A percentile compares a stretch with the other conserved stretches of the same genome.
These are phyloP conservation scores for Icerya purchasi DNA, from an alignment of 2,888 invertebrate genomes.

Conservation along the genomic window DNA sequence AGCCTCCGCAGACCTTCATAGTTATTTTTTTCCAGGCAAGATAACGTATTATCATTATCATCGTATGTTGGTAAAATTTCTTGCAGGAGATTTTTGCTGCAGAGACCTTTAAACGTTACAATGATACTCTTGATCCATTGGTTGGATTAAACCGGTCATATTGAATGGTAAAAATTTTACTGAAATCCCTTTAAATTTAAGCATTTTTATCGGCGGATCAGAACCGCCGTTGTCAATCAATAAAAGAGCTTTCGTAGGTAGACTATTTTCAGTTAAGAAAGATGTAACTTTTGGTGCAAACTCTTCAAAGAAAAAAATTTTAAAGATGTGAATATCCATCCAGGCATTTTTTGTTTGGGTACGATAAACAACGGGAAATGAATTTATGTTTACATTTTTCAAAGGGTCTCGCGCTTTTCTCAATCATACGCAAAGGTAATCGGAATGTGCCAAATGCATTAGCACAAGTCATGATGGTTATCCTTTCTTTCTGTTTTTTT, in stretches of 20 bases:
- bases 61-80: background rate
- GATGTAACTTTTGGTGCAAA: conserved; percentile 13
- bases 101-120: conserved; percentile 16
- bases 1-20: background rate
- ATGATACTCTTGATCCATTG: conserved; percentile 20
- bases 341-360: conserved; percentile 17
- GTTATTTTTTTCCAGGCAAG: background rate
- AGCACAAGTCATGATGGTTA: conserved; percentile 19
- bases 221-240: conserved; percentile 15
- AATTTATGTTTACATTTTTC: conserved; percentile 18
- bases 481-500: conserved; percentile 17
- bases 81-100: too few relatives aligned
- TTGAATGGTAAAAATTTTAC: conserved; percentile 19
- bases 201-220: too few relatives aligned
- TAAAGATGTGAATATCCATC: too few relatives aligned
- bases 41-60: background rate
- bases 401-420: conserved; percentile 19
- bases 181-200: conserved; percentile 8
- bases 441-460: too few relatives aligned
- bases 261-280: conserved; percentile 14
- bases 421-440: conserved; percentile 19
- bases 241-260: conserved; percentile 15
- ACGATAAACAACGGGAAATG: conserved; percentile 17
- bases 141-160: conserved; percentile 19
- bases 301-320: conserved; percentile 14